Evolutionary conservation across 2,797 vertebrate species (phyloP), one percentile per base, ranked within the genome.

Genomic region (Perodicticus potto): DNA sequence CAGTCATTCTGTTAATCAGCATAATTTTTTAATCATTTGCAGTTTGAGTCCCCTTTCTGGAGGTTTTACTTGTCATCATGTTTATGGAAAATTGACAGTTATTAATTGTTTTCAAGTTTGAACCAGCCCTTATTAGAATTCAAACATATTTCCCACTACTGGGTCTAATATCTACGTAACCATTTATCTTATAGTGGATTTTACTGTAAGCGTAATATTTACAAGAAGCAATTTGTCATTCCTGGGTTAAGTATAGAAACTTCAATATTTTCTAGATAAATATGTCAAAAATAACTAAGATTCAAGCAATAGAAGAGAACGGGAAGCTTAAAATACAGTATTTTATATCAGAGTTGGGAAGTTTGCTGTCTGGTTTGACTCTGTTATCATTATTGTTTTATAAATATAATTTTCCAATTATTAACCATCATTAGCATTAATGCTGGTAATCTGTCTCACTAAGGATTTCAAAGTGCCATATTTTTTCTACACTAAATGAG

Each of bases 151-250:
- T 94, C 95, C 94, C 87, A 96, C 61, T 95, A 97, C 96, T 97
- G 95, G 95, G 95, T 96, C 93, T 93, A 96, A 40, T 95, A 97
- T 98, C 81, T 97, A 67, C 97, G 88, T 73, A 95, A 97, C 78
- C 76, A 94, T 98, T 98, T 98, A 96, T 98, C 91, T 97, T 94
- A 93, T 22, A 95, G 93, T 89, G 97, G 98, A 95, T 98, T 98
- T 98, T 98, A 98, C 97, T 97, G 97, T 97, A 98, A 98, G 96
- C 86, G 49, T 96, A 95, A 97, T 98, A 98, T 97, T 98, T 98
- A 97, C 97, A 97, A 97, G 95, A 98, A 98, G 92, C 94, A 97
- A 97, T 98, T 98, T 98, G 97, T 98, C 96, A 97, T 98, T 81
- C 95, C 74, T 97, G 88, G 90, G 87, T 97, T 97, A 97, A 98